Evolutionary conservation across 2,888 invertebrate species (phyloP), one percentile per base, ranked within the genome.

Genomic region (Pollenia labialis): DNA sequence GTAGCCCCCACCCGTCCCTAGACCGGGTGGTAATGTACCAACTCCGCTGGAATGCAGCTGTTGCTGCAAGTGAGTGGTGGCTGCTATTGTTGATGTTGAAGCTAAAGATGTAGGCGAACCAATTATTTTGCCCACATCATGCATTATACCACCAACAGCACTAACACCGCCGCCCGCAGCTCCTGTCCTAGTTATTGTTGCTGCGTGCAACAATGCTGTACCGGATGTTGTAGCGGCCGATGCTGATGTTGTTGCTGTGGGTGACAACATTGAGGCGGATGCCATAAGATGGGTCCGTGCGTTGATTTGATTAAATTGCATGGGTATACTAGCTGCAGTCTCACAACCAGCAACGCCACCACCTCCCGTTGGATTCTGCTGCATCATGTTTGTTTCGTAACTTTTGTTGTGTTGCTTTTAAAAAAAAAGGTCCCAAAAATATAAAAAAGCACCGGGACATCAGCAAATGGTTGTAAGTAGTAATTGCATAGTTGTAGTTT

Each of bases 221-320:
- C 91, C 89, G 89, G 88, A 89, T 79, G 90, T 90, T 64, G 90
- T 90, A 52, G 91, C 74, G 54, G 87, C 89, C 88, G 81, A 88
- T 89, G 87, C 88, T 75, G 90, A 89, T 66, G 90, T 90, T 58
- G 91, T 90, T 18, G 90, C 89, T 12, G 92, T 90, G 7, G 92
- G 91, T 80, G 89, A 89, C 60, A 90, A 76, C 87, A 89, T 88
- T 71, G 90, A 81, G 23, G 91, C 90, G 48, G 93, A 90, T 72
- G 92, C 89, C 89, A 93, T 79, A 60, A 92, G 90, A 88, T 93
- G 93, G 7, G 93, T 90, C 85, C 92, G 92, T 82, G 92, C 88
- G 84, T 90, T 93, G 89, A 93, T 91, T 90, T 93, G 93, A 90
- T 92, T 93, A 90, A 92, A 93, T 89, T 92, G 91, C 90, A 92